A percentile compares a stretch with the other conserved stretches of the same genome.
These are phyloP conservation scores for Tribolium madens DNA, from an alignment of 1,140 invertebrate genomes.

Conservation along the genomic window DNA sequence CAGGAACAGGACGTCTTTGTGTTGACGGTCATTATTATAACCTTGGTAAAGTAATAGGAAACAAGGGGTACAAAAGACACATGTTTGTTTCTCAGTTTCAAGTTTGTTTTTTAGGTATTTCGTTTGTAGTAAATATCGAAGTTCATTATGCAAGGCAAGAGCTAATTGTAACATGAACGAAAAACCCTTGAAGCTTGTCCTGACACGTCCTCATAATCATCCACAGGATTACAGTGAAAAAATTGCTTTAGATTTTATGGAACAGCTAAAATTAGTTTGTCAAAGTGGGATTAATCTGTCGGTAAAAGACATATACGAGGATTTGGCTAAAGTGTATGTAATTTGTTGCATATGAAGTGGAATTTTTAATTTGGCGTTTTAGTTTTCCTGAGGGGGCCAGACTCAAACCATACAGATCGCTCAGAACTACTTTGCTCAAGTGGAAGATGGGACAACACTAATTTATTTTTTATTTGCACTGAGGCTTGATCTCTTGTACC, in stretches of 20 bases:
- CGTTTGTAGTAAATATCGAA: not conserved
- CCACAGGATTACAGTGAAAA: constrained; percentile 34
- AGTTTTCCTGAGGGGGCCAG: constrained; percentile 44
- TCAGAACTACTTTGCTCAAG: constrained; percentile 9
- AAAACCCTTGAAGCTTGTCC: not conserved
- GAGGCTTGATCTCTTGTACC: not conserved
- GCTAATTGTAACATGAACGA: not conserved
- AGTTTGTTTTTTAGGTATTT: not conserved
- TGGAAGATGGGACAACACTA: constrained; percentile 16
- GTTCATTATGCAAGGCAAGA: not conserved
- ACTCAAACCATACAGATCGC: constrained; percentile 11
- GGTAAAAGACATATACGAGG: constrained; percentile 12
- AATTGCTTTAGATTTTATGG: not conserved
- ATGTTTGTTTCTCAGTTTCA: not conserved
- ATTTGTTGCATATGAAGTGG: no score
- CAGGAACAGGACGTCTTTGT: not conserved
- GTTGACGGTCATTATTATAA: not conserved
- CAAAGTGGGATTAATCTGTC: not conserved
- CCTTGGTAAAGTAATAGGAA: not conserved
- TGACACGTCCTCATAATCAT: constrained; percentile 50
- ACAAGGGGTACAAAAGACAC: not conserved
- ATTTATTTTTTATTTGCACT: constrained; percentile 11
- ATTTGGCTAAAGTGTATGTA: constrained; percentile 30
- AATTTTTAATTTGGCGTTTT: not conserved
- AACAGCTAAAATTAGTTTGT: not conserved